Conservation (phyloP, 2,888 invertebrate genomes). For the Drosophila eohydei region DNA sequence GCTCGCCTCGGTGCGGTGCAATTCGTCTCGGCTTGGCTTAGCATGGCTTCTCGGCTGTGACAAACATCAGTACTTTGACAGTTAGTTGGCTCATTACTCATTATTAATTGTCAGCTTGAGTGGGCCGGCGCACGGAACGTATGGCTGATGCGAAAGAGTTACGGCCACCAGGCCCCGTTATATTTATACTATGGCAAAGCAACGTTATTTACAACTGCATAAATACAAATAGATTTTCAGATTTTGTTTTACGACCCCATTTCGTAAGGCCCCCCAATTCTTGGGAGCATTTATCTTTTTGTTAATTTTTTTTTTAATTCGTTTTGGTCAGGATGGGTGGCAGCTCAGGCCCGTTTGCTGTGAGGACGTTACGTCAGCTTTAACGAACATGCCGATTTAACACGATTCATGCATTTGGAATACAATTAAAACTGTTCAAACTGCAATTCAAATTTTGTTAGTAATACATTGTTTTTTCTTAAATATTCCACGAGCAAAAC, state of each 20-base stretch:
- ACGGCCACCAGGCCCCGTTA: constrained; percentile 10
- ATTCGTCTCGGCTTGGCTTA: not conserved
- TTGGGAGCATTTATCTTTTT: not conserved
- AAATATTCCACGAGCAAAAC: not conserved
- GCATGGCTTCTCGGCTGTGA: constrained; percentile 10
- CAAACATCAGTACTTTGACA: constrained; percentile 52
- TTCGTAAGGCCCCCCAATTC: not conserved
- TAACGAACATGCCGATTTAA: not conserved
- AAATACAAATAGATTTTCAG: not conserved
- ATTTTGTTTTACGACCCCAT: not conserved
- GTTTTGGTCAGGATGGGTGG: constrained; percentile 7
- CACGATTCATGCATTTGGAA: constrained; percentile 20
- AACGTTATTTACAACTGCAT: not conserved
- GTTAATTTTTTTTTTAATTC: not conserved
- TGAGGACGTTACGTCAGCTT: constrained; percentile 8
- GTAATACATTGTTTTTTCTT: not conserved
- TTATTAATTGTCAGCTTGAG: constrained; percentile 34
- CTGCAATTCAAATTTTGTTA: not conserved
- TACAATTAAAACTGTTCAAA: constrained; percentile 12
- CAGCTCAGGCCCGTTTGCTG: not conserved
- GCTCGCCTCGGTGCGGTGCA: not conserved
- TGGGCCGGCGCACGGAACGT: constrained; percentile 43
- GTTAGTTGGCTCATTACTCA: constrained; percentile 57
- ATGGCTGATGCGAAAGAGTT: constrained; percentile 41
- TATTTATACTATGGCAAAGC: not conserved